Conservation (phyloP, 2,797 vertebrate genomes). For the Crenuchus spilurus region DNA sequence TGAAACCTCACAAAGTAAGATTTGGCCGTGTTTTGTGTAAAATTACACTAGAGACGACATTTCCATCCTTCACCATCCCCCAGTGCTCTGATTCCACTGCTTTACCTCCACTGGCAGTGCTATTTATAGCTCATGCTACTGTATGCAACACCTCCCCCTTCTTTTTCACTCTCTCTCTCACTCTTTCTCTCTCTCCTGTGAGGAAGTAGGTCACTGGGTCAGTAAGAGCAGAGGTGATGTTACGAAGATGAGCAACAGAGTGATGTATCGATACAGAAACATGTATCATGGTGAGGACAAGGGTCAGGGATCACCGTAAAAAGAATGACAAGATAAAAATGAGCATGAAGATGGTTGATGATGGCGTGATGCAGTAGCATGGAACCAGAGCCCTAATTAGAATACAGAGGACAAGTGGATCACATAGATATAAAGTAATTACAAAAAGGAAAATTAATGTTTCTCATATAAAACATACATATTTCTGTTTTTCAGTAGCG, state of each 20-base stretch:
- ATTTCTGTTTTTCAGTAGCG: too few relatives aligned
- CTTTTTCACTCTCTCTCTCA: slow-evolving; percentile 4
- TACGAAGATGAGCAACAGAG: slow-evolving; percentile 57
- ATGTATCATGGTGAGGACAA: slow-evolving; percentile 47
- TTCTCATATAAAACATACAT: too few relatives aligned
- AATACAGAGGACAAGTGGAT: too few relatives aligned
- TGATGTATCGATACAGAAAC: slow-evolving; percentile 25
- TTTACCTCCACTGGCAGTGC: slow-evolving; percentile 55
- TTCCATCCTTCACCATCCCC: slow-evolving; percentile 41
- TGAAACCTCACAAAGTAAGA: neutral
- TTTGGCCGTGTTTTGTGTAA: neutral
- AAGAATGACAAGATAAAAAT: too few relatives aligned
- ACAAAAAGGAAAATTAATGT: too few relatives aligned
- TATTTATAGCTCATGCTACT: slow-evolving; percentile 73
- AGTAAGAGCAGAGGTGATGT: slow-evolving; percentile 59
- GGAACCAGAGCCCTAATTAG: neutral
- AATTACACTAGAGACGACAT: neutral
- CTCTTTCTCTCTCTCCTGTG: neutral
- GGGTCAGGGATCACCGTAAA: too few relatives aligned
- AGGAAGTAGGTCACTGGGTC: slow-evolving; percentile 78
- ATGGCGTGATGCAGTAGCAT: too few relatives aligned
- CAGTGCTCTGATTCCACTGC: slow-evolving; percentile 53
- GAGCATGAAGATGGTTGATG: too few relatives aligned
- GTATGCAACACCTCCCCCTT: slow-evolving; percentile 55
- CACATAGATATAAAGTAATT: too few relatives aligned